Percentiles rank a stretch among this genome's conserved stretches.
These are phyloP conservation scores for Drosophila siamana DNA, from an alignment of 2,888 invertebrate species.

Conservation along the genomic window DNA sequence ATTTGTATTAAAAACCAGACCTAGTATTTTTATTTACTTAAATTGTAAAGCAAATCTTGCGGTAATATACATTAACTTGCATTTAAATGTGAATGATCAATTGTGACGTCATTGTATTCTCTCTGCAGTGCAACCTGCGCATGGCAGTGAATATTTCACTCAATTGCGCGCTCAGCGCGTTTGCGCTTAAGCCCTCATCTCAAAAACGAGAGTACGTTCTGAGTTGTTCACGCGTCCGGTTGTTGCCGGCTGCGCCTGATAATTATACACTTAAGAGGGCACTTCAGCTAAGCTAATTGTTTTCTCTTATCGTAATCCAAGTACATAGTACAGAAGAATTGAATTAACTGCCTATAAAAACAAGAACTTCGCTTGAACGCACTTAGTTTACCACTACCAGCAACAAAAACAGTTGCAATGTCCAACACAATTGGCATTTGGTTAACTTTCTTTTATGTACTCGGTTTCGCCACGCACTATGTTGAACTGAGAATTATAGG, in stretches of 20 bases:
- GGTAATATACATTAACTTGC: neutral
- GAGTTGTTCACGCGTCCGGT: conserved; percentile 36
- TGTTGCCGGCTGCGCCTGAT: neutral
- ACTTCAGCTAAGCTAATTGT: conserved; percentile 24
- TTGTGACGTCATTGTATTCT: conserved; percentile 19
- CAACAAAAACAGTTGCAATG: conserved; percentile 44
- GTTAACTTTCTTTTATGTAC: conserved; percentile 36
- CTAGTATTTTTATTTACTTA: no score
- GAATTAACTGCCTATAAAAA: conserved; percentile 10
- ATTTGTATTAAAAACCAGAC: neutral
- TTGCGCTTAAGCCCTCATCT: conserved; percentile 31
- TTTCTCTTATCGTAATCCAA: conserved; percentile 42
- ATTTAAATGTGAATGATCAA: neutral
- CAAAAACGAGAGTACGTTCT: conserved; percentile 34
- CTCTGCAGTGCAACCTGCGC: conserved; percentile 8
- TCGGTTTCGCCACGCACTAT: conserved; percentile 24
- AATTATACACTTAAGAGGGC: neutral
- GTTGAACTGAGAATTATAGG: conserved; percentile 55
- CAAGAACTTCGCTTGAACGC: conserved; percentile 1
- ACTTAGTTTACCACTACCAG: conserved; percentile 8
- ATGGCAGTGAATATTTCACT: conserved; percentile 3
- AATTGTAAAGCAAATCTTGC: neutral
- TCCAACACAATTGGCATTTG: conserved; percentile 23
- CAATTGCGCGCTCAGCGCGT: conserved; percentile 30
- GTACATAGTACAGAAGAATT: conserved; percentile 6